phyloP scores from a whole-genome alignment of 2,888 invertebrate genomes.

The Drosophila anomalata region DNA sequence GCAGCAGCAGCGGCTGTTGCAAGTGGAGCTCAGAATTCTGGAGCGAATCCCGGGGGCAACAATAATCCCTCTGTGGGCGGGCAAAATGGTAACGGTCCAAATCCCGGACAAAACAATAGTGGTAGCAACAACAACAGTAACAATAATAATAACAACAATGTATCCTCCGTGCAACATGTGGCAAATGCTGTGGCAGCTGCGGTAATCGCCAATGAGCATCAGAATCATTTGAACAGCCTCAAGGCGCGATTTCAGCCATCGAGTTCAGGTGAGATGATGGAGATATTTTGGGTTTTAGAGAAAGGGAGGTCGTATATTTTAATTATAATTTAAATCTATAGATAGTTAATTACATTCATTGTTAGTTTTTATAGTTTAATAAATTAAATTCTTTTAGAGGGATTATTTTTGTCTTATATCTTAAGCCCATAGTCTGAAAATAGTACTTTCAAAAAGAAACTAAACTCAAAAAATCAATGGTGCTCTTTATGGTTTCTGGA shows the following conservation, averaged over 20 bases:
- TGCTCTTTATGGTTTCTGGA: too few relatives aligned
- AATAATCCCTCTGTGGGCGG: constrained; percentile 35
- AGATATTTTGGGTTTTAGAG: too few relatives aligned
- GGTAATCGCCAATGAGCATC: constrained; percentile 78
- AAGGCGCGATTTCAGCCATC: constrained; percentile 76
- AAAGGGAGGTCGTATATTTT: background rate
- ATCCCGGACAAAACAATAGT: constrained; percentile 13
- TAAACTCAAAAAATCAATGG: too few relatives aligned
- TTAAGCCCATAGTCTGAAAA: too few relatives aligned
- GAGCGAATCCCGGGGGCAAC: constrained; percentile 26
- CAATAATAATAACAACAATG: constrained; percentile 42
- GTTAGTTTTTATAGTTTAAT: too few relatives aligned
- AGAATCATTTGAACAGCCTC: constrained; percentile 75
- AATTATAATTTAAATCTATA: too few relatives aligned
- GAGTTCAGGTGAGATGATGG: constrained; percentile 70
- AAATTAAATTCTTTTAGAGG: too few relatives aligned
- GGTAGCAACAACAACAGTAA: constrained; percentile 28
- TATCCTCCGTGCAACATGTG: constrained; percentile 77
- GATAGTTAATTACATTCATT: too few relatives aligned
- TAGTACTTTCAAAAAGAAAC: too few relatives aligned
- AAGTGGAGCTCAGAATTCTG: constrained; percentile 16
- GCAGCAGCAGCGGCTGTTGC: constrained; percentile 8
- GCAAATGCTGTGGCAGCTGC: constrained; percentile 80
- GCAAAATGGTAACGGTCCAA: constrained; percentile 24
- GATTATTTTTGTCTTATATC: too few relatives aligned